Percentiles rank a stretch among this genome's conserved stretches.
Conservation (phyloP, 2,113 vertebrate genomes). For the Caranx ignobilis region DNA sequence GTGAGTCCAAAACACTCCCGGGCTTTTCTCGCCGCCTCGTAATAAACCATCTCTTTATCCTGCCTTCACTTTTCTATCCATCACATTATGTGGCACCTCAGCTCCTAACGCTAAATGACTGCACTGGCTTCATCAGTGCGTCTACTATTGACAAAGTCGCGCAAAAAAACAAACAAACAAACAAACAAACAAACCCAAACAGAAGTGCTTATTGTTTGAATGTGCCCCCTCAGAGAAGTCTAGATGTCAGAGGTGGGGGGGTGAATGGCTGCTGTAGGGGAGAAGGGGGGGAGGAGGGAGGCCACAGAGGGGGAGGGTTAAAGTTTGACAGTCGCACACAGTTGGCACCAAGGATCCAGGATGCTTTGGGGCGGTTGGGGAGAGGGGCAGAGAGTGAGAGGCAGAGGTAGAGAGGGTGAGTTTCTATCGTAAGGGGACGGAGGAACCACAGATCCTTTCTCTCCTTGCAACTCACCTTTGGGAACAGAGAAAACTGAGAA, state of each 20-base stretch:
- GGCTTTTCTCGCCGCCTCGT: constrained; percentile 49
- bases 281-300: constrained; percentile 26
- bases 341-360: constrained; percentile 82
- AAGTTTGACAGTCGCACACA: constrained; percentile 83
- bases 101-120: constrained; percentile 16
- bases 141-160: constrained; percentile 31
- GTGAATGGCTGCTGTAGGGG: constrained; percentile 2
- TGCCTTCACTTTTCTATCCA: constrained; percentile 41
- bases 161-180: constrained; percentile 19
- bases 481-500: constrained; percentile 47
- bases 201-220: constrained; percentile 49
- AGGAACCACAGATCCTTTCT: constrained; percentile 59
- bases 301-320: constrained; percentile 54
- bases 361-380: constrained; percentile 75
- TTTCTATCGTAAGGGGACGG: constrained; percentile 61
- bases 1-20: constrained; percentile 62
- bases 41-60: constrained; percentile 62
- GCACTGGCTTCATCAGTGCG: neutral
- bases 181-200: constrained; percentile 32
- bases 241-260: constrained; percentile 45
- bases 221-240: constrained; percentile 62
- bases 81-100: constrained; percentile 31
- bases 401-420: constrained; percentile 70
- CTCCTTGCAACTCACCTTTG: constrained; percentile 65
- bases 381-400: constrained; percentile 72